Evolutionary conservation across 2,888 invertebrate genomes (phyloP), one percentile per base, ranked within the genome.

Genomic region (Cataglyphis rosenhaueri): DNA sequence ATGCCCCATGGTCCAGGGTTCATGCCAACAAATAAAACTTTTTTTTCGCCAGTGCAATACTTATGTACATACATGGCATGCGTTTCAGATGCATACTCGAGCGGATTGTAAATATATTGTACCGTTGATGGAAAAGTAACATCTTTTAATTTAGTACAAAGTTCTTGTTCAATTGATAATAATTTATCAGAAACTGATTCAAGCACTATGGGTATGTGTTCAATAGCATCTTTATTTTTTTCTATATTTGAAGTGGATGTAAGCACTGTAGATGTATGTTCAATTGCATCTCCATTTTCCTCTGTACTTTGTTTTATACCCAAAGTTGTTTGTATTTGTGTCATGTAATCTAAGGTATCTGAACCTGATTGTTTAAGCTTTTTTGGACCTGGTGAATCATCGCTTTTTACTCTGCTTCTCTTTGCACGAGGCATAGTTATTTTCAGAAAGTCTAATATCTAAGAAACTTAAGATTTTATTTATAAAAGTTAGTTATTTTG

Each of bases 1-100:
- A 99, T 99, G 86, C 99, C 99, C 97, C 97, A 98, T 0, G 98
- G 98, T n/a, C 99, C 99, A 18, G 99, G 98, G 95, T 99, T 99
- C 98, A 99, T 98, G 6, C 99, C 99, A 84, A 99, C 95, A 93
- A 98, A 98, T 89, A 99, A 95, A 61, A 99, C 95, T 86, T 95
- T 95, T 94, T 98, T 98, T 29, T 94, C 94, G 0, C 95, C 95
- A 81, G 95, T 95, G 90, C 97, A 97, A 94, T 96, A 98, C 92
- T 96, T 97, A 87, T 95, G 95, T 15, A 98, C 95, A 94, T 97
- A 99, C 89, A 96, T 95, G 89, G 96, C 96, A 95, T 98, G 98
- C 25, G 98, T 96, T 81, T 97, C 95, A 84, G 95, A 96, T 0
- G 99, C 99, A 95, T 99, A 99, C 85, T 97, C 96, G 55, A 98